Base-by-base conservation (phyloP, 2,888 invertebrate species). In the Argynnis bischoffii region DNA sequence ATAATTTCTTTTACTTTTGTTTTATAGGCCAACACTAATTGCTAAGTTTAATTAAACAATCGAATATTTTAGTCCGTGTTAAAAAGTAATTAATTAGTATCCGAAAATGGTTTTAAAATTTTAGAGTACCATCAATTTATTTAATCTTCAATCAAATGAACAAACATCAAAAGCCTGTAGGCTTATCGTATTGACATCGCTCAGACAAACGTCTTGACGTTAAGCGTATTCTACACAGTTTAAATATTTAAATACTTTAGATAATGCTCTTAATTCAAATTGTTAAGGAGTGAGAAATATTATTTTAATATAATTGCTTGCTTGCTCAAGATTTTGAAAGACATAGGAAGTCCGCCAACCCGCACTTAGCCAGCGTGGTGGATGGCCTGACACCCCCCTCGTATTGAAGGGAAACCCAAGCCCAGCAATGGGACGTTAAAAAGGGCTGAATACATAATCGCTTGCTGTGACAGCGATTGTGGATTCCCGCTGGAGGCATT, bases 91-190 rank as follows among this genome's bases (percentile, higher is more conserved):
- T 73, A 68, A 73, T 71, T 67, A 65, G 64, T 21, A 31, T 59
- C 54, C 61, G 67, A 69, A 70, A 70, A 64, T 66, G 55, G 55
- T 69, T 69, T 69, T 71, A 70, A 67, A 74, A 67, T 63, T 65
- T 63, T 68, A 74, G 67, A 63, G 65, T 57, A 69, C 71, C 72
- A 74, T 75, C 72, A 74, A 73, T 75, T 71, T 69, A 60, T 67
- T 63, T 75, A 69, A 77, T 75, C 74, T 76, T 67, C 51, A 73
- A 78, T 82, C 79, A 78, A 76, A 81, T 77, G 77, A 79, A 76
- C 74, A 74, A 75, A 78, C 75, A 76, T 75, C 72, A 73, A 77
- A 73, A 73, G 66, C 59, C 68, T 51, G 69, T 72, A 61, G 70
- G 63, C 66, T 70, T 72, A 74, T 74, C 74, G 61, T 69, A 74